Percentiles rank a stretch among this genome's conserved stretches.
These are phyloP conservation scores for Mormyrus lacerda DNA, from an alignment of 2,113 vertebrate species.

Conservation along the genomic window DNA sequence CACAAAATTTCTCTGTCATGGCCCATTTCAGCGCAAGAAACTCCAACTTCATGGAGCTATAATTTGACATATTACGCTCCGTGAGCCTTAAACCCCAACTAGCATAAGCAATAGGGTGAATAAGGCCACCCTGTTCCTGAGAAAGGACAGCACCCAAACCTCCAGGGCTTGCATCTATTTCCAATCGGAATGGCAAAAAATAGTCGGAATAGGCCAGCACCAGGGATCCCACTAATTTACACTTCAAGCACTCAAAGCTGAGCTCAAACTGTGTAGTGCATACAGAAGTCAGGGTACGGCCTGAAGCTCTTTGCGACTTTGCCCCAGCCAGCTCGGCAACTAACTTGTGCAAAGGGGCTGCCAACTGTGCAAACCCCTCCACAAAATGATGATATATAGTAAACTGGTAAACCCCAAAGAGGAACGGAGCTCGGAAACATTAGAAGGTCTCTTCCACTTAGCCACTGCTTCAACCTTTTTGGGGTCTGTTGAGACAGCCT, in stretches of 20 bases:
- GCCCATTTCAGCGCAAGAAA: too few relatives aligned
- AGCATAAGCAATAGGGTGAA: background rate
- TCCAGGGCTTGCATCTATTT: background rate
- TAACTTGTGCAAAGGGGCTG: background rate
- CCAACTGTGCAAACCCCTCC: background rate
- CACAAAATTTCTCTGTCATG: too few relatives aligned
- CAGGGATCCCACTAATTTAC: background rate
- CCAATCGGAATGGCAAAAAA: background rate
- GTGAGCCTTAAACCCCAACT: background rate
- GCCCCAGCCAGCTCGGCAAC: background rate
- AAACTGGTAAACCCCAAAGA: constrained; percentile 5
- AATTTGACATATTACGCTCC: background rate
- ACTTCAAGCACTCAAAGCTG: background rate
- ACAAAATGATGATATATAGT: background rate
- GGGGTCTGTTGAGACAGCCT: background rate
- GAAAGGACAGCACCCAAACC: background rate
- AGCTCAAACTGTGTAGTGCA: background rate
- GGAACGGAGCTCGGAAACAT: background rate
- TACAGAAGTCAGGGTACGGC: background rate
- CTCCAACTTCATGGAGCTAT: too few relatives aligned
- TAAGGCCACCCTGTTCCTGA: background rate
- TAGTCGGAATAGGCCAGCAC: background rate
- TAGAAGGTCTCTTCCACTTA: background rate
- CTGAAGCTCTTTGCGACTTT: background rate
- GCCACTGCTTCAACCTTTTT: background rate